Evolutionary conservation across 2,888 invertebrate genomes (phyloP).

Genomic region (Tetragonula carbonaria): DNA sequence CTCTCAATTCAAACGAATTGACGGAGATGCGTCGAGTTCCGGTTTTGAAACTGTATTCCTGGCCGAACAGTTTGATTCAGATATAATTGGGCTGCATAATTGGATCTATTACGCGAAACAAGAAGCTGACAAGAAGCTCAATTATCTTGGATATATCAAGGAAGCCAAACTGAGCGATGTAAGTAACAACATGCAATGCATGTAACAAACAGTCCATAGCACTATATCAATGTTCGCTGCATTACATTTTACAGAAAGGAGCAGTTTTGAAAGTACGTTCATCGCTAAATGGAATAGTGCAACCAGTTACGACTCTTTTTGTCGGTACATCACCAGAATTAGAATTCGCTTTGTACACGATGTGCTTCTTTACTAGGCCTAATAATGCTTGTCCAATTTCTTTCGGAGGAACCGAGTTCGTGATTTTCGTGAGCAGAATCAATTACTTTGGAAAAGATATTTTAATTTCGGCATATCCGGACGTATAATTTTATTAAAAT

Average conservation of each 20-base stretch:
- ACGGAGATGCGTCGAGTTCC: constrained; percentile 92
- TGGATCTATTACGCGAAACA: constrained; percentile 94
- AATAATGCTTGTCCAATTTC: constrained; percentile 91
- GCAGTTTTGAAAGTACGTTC: constrained; percentile 90
- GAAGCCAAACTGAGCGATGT: constrained; percentile 89
- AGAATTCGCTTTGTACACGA: constrained; percentile 94
- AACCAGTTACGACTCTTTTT: constrained; percentile 92
- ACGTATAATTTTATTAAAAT: constrained; percentile 29
- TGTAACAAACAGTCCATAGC: not conserved
- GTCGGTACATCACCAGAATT: constrained; percentile 96
- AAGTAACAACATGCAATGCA: constrained; percentile 79
- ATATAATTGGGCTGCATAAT: constrained; percentile 92
- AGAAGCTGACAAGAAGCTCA: constrained; percentile 89
- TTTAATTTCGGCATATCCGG: constrained; percentile 85
- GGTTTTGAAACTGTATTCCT: constrained; percentile 97
- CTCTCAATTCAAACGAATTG: constrained; percentile 91
- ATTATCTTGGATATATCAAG: constrained; percentile 93
- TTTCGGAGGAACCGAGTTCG: constrained; percentile 89
- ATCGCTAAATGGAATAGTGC: constrained; percentile 88
- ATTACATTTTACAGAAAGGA: constrained; percentile 88
- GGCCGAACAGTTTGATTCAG: constrained; percentile 90
- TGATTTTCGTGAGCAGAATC: constrained; percentile 90
- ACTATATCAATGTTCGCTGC: not conserved
- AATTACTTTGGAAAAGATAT: constrained; percentile 91
- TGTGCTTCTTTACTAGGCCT: constrained; percentile 92